Base-by-base conservation (phyloP, 1,140 invertebrate genomes). In the Popillia japonica region DNA sequence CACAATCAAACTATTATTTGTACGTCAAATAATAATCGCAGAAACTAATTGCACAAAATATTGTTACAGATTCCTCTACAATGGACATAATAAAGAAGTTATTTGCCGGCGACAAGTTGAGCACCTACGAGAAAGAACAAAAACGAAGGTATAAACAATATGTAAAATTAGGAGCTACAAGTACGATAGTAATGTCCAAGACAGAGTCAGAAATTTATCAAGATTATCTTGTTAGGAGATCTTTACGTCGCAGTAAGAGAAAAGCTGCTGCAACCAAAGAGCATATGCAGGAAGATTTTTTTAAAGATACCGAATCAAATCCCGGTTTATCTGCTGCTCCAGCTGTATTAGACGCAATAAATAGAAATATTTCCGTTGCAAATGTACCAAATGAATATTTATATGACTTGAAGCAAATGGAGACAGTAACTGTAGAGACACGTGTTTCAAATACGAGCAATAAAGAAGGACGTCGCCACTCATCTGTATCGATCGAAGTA, bases 191-290 rank as follows among this genome's bases (percentile, higher is more conserved):
- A 14, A 27, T 34, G 27, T 68, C 61, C 6, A 68, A 68, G 9
- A 14, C 61, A 10, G 61, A 68, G 11, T 34, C 61, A 10, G 61
- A 68, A 68, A 68, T 68, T 68, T 68, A 68, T 68, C 61, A 68
- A 22, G 61, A 68, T 68, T 68, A 68, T 23, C 61, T 68, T 6
- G 22, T 34, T 14, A 68, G 61, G 27, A 68, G 22, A 68, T 68
- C 61, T 23, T 68, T 68, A 14, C 61, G 61, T 27, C 61, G 61
- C 61, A 68, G 61, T 34, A 68, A 68, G 22, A 23, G 27, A 14
- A 68, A 68, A 68, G 20, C 61, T 27, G 2, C 27, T 22, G 61
- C 61, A 27, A 3, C 11, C 0, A 68, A 68, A 10, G 0, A 3
- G 61, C 61, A 68, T 1, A 22, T 27, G 22, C 59, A 64, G 14